Evolutionary conservation across 2,113 vertebrate species (phyloP).

Genomic region (Carollia perspicillata): DNA sequence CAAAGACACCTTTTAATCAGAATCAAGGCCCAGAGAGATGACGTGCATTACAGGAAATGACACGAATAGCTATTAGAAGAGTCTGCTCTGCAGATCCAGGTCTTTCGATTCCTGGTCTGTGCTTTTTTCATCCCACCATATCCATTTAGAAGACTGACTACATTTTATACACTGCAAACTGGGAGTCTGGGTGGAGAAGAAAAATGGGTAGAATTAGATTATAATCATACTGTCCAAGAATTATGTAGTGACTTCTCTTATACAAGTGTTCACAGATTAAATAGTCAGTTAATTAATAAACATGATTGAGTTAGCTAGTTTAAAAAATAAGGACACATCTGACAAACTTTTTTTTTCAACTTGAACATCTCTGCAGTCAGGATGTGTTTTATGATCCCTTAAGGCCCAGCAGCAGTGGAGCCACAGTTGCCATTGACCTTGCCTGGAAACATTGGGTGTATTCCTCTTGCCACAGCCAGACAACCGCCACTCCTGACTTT

Average conservation of each 20-base stretch:
- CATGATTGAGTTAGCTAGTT: background rate
- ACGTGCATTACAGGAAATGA: background rate
- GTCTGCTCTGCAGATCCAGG: background rate
- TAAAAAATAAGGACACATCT: background rate
- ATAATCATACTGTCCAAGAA: background rate
- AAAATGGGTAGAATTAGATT: background rate
- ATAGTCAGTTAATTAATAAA: background rate
- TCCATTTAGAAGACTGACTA: background rate
- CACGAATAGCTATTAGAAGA: background rate
- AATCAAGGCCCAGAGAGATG: background rate
- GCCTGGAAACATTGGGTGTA: background rate
- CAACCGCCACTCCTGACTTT: background rate
- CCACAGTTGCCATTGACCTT: background rate
- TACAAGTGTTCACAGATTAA: conserved; percentile 31
- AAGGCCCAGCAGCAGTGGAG: background rate
- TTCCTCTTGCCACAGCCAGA: background rate
- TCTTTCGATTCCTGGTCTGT: background rate
- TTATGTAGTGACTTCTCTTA: background rate
- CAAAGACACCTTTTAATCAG: background rate
- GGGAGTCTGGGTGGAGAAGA: background rate
- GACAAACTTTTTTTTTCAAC: background rate
- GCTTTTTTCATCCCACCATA: background rate
- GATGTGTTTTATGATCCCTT: background rate
- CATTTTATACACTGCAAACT: background rate
- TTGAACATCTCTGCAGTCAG: background rate